A percentile compares a stretch with the other conserved stretches of the same genome.
phyloP scores from a whole-genome alignment of 2,113 vertebrate genomes.

The Cygnus atratus region DNA sequence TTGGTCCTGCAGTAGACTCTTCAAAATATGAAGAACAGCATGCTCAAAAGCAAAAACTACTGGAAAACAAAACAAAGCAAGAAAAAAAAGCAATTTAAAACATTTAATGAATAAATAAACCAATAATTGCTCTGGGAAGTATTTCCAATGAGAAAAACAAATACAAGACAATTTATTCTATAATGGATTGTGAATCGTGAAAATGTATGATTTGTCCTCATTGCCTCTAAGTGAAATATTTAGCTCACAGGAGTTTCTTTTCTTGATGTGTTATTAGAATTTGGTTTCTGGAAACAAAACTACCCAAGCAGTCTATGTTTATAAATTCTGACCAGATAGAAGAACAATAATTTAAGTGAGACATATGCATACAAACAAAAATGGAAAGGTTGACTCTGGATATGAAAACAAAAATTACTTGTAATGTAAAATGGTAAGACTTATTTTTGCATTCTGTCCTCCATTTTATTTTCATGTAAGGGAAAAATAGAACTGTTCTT shows the following conservation, averaged over 20 bases:
- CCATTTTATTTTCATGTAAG: not conserved
- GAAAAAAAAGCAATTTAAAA: not conserved
- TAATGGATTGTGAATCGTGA: not conserved
- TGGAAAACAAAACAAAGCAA: not conserved
- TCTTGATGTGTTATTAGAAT: not conserved
- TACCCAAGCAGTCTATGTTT: not conserved
- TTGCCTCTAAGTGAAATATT: not conserved
- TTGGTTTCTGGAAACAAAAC: not conserved
- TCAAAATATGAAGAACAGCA: not conserved
- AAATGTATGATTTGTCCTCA: not conserved
- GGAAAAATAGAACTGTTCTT: not conserved
- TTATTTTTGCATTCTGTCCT: not conserved
- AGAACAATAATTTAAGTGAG: not conserved
- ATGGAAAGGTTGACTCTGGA: not conserved
- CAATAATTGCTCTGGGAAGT: not conserved
- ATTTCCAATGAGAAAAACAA: not conserved
- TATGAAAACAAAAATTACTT: not conserved
- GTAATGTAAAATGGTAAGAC: not conserved
- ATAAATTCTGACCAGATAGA: not conserved
- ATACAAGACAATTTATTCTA: not conserved
- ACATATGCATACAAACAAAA: not conserved
- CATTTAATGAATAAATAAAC: not conserved
- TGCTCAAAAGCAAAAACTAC: not conserved
- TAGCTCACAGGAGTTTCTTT: not conserved
- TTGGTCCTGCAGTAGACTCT: not conserved